phyloP scores from a whole-genome alignment of 2,797 vertebrate species.

The Anomalospiza imberbis region DNA sequence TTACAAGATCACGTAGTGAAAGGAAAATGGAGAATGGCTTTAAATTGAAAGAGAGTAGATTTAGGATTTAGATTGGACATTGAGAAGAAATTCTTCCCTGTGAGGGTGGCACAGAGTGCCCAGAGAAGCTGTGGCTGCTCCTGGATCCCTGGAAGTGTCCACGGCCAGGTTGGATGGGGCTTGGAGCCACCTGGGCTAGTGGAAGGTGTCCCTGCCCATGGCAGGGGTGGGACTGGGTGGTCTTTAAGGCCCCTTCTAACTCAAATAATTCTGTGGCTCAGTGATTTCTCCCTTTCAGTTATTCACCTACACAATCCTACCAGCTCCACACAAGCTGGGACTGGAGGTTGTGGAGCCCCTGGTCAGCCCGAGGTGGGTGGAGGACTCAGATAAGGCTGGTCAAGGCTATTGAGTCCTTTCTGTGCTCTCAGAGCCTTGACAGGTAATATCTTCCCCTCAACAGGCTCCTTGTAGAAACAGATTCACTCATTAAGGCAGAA shows the following conservation, averaged over 20 bases:
- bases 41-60: neutral
- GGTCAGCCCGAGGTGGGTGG: rapidly evolving
- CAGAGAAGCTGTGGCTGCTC: neutral
- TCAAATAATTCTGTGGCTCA: neutral
- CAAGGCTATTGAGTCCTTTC: neutral
- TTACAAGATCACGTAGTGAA: neutral
- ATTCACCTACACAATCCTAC: neutral
- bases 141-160: neutral
- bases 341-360: neutral
- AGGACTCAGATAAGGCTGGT: neutral
- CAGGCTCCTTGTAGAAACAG: neutral
- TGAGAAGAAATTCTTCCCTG: neutral
- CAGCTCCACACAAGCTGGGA: neutral
- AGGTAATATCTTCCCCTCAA: neutral
- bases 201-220: neutral
- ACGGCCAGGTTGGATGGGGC: rapidly evolving
- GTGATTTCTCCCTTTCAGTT: neutral
- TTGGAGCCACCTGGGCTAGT: rapidly evolving
- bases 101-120: neutral
- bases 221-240: rapidly evolving
- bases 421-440: neutral
- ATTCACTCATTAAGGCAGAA: slow-evolving; percentile 9
- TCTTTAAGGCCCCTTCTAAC: neutral
- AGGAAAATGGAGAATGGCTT: neutral
- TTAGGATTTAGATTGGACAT: neutral